Percentiles rank a stretch among this genome's conserved stretches.
Evolutionary conservation across 2,797 vertebrate species (phyloP).

Genomic region (Aphelocoma californica): DNA sequence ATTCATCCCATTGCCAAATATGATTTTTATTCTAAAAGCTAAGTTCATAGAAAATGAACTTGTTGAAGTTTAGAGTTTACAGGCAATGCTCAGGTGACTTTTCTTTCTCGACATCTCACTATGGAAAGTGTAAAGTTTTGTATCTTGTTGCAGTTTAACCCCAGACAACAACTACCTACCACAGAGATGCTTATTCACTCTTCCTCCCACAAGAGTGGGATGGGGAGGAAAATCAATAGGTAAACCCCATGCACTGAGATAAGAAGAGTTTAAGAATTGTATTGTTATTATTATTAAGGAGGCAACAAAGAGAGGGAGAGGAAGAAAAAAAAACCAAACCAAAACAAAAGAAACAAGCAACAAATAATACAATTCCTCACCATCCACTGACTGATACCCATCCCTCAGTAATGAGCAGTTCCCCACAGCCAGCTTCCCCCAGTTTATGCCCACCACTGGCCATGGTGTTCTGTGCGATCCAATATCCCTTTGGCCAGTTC

Average conservation of each 20-base stretch:
- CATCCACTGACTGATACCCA: background rate
- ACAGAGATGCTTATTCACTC: background rate
- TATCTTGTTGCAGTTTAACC: background rate
- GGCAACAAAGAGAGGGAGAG: background rate
- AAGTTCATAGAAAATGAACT: background rate
- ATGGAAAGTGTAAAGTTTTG: background rate
- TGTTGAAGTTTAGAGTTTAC: background rate
- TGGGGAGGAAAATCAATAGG: background rate
- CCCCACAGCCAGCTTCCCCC: background rate
- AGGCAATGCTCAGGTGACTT: background rate
- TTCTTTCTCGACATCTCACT: background rate
- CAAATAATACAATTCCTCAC: background rate
- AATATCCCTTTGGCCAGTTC: background rate
- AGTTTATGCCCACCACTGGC: background rate
- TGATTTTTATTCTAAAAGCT: background rate
- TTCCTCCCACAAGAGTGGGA: background rate
- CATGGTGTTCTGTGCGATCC: rapidly evolving
- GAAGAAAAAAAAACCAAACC: background rate
- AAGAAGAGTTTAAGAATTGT: background rate
- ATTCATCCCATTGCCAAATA: background rate
- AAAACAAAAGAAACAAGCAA: background rate
- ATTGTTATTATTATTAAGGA: background rate
- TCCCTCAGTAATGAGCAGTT: background rate
- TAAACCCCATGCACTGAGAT: background rate
- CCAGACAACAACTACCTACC: background rate